Percentiles rank a stretch among this genome's conserved stretches.
These are phyloP conservation scores for Perccottus glenii DNA, from an alignment of 2,113 vertebrate genomes.

Conservation along the genomic window DNA sequence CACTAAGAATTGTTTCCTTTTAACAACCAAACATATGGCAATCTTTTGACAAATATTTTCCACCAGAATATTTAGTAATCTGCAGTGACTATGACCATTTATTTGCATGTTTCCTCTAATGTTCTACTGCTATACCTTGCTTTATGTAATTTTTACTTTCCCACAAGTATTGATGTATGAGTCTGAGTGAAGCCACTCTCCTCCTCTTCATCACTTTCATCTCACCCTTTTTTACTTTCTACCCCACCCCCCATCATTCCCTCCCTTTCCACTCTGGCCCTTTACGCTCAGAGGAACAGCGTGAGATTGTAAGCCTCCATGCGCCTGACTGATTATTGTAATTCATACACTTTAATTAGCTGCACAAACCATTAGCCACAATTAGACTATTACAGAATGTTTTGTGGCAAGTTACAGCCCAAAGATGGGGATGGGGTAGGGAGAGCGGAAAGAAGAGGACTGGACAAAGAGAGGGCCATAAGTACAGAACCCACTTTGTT, in stretches of 20 bases:
- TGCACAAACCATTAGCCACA: slow-evolving; percentile 99
- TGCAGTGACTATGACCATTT: neutral
- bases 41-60: no score
- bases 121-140: neutral
- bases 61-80: no score
- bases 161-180: slow-evolving; percentile 12
- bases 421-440: slow-evolving; percentile 60
- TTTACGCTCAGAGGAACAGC: slow-evolving; percentile 72
- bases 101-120: slow-evolving; percentile 9
- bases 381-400: slow-evolving; percentile 99
- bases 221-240: slow-evolving; percentile 34
- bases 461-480: slow-evolving; percentile 21
- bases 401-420: slow-evolving; percentile 80
- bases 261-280: slow-evolving; percentile 50
- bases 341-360: slow-evolving; percentile 99
- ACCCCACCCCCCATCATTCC: slow-evolving; percentile 14
- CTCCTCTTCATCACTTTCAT: slow-evolving; percentile 58
- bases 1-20: no score
- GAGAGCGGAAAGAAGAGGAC: slow-evolving; percentile 12
- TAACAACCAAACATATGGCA: no score
- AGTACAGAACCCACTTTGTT: slow-evolving; percentile 32
- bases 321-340: slow-evolving; percentile 99
- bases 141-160: slow-evolving; percentile 23
- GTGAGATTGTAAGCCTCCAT: slow-evolving; percentile 72
- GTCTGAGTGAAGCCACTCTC: slow-evolving; percentile 14